phyloP scores from a whole-genome alignment of 2,888 invertebrate species.

The Zelleria hepariella region DNA sequence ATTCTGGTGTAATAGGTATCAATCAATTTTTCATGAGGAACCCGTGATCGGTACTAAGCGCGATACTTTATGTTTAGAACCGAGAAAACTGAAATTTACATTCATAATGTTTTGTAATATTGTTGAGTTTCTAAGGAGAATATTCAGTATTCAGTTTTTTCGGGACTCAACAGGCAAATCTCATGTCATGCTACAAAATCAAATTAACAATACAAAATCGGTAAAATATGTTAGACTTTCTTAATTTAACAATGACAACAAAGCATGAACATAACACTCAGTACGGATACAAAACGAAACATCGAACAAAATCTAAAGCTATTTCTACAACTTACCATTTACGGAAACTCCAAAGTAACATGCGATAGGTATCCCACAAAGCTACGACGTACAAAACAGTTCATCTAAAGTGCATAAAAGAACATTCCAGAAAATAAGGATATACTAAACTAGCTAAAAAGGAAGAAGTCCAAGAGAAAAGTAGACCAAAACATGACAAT shows the following conservation, averaged over 20 bases:
- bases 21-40: too few species aligned
- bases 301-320: neutral
- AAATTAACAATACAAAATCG: neutral
- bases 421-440: conserved; percentile 41
- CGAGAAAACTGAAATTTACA: neutral
- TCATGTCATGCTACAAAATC: neutral
- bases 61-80: neutral
- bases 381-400: conserved; percentile 50
- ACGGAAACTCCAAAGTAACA: conserved; percentile 26
- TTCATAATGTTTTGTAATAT: too few species aligned
- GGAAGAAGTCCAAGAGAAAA: conserved; percentile 48
- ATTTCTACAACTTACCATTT: neutral
- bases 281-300: neutral
- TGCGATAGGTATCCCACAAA: conserved; percentile 40
- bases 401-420: conserved; percentile 64
- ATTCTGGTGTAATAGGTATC: too few species aligned
- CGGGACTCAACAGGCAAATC: neutral
- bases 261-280: neutral
- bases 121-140: too few species aligned
- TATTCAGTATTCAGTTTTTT: neutral
- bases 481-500: conserved; percentile 55
- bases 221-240: neutral
- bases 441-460: conserved; percentile 44
- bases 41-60: too few species aligned
- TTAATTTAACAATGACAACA: too few species aligned